phyloP scores from a whole-genome alignment of 2,888 invertebrate genomes.

The Limenitis camilla region DNA sequence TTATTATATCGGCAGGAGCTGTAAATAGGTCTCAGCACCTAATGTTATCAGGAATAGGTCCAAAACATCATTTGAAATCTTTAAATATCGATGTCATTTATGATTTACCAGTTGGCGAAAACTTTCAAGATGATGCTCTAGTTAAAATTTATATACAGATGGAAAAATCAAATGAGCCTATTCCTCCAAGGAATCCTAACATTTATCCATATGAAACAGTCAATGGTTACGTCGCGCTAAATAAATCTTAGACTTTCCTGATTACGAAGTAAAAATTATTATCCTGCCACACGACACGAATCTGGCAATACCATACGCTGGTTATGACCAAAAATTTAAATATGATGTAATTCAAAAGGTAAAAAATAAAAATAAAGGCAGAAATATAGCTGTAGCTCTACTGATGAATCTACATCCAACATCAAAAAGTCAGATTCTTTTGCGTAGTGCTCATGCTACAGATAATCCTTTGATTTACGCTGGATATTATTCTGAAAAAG shows the following conservation, averaged over 20 bases:
- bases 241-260: constrained; percentile 29
- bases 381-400: too few relatives aligned
- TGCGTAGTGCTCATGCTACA: too few relatives aligned
- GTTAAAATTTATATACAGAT: constrained; percentile 25
- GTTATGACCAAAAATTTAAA: too few relatives aligned
- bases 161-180: constrained; percentile 49
- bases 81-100: constrained; percentile 31
- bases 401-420: too few relatives aligned
- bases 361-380: too few relatives aligned
- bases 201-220: constrained; percentile 25
- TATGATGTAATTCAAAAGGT: too few relatives aligned
- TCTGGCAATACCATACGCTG: not conserved
- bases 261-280: constrained; percentile 30
- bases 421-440: too few relatives aligned
- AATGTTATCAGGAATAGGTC: constrained; percentile 33
- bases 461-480: too few relatives aligned
- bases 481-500: too few relatives aligned
- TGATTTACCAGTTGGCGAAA: constrained; percentile 40
- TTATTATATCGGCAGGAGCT: constrained; percentile 53
- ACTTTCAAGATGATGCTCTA: constrained; percentile 31
- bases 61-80: constrained; percentile 55
- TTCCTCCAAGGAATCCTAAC: constrained; percentile 25
- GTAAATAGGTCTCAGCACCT: constrained; percentile 35
- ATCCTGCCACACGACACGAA: constrained; percentile 13
- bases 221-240: constrained; percentile 29